These are phyloP conservation scores for Laticauda laticaudata DNA, from an alignment of 2,113 vertebrate species.

Conservation along the genomic window DNA sequence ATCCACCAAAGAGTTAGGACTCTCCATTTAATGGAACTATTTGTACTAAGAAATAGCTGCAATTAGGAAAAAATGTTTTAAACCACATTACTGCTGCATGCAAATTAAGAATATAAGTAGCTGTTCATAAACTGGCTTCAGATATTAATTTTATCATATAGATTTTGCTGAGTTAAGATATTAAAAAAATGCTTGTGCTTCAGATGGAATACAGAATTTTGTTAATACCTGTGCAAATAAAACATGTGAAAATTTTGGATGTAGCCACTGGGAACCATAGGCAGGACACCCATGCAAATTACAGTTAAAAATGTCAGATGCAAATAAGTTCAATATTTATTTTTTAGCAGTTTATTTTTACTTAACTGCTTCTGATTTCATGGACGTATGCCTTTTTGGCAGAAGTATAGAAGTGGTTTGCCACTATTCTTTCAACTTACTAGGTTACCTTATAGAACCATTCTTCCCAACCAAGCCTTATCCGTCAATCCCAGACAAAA, in stretches of 20 bases:
- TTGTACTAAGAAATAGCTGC: not conserved
- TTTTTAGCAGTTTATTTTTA: not conserved
- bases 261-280: not conserved
- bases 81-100: not conserved
- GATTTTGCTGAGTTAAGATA: not conserved
- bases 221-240: not conserved
- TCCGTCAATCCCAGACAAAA: not conserved
- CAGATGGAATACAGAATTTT: not conserved
- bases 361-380: not conserved
- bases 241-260: not conserved
- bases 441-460: not conserved
- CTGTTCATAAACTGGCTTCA: not conserved
- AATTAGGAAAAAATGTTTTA: not conserved
- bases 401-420: not conserved
- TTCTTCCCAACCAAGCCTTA: not conserved
- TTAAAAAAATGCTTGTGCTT: not conserved
- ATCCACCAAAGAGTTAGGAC: not conserved
- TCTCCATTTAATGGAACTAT: not conserved
- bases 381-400: not conserved
- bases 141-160: not conserved
- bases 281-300: not conserved
- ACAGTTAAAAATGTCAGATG: not conserved
- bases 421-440: not conserved
- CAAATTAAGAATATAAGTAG: not conserved
- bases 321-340: not conserved